Evolutionary conservation across 1,140 invertebrate genomes (phyloP).

Genomic region (Magallana ariakensis): DNA sequence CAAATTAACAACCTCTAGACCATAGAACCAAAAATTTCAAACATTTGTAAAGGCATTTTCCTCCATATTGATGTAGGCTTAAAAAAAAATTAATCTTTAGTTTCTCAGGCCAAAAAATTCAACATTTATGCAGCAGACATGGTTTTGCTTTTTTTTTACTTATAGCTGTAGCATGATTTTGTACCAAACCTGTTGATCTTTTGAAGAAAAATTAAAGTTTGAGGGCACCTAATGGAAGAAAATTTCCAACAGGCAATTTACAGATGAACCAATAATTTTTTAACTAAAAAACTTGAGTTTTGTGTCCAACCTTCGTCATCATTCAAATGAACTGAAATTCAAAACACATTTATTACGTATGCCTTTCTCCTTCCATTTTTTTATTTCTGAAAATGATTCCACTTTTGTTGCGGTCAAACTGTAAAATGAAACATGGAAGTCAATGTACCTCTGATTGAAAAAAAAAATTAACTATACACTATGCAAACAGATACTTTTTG

Average conservation of each 20-base stretch:
- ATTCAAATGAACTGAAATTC: constrained; percentile 19
- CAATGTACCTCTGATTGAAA: not conserved
- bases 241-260: constrained; percentile 9
- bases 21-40: constrained; percentile 7
- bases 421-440: constrained; percentile 22
- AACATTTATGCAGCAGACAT: constrained; percentile 13
- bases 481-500: constrained; percentile 18
- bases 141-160: not conserved
- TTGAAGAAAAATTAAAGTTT: constrained; percentile 9
- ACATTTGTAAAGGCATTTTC: not conserved
- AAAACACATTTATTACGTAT: constrained; percentile 12
- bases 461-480: not conserved
- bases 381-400: constrained; percentile 19
- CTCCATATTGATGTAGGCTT: constrained; percentile 1
- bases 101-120: constrained; percentile 12
- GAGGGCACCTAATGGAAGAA: not conserved
- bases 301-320: not conserved
- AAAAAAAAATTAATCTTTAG: constrained; percentile 10
- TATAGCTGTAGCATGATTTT: not conserved
- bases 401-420: not conserved
- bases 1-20: constrained; percentile 16
- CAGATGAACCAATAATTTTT: constrained; percentile 8
- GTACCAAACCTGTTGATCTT: not conserved
- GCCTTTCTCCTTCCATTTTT: constrained; percentile 8
- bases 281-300: constrained; percentile 7